Percentiles rank a stretch among this genome's conserved stretches.
Conservation (phyloP, 2,113 vertebrate genomes). For the Cottus gobio region DNA sequence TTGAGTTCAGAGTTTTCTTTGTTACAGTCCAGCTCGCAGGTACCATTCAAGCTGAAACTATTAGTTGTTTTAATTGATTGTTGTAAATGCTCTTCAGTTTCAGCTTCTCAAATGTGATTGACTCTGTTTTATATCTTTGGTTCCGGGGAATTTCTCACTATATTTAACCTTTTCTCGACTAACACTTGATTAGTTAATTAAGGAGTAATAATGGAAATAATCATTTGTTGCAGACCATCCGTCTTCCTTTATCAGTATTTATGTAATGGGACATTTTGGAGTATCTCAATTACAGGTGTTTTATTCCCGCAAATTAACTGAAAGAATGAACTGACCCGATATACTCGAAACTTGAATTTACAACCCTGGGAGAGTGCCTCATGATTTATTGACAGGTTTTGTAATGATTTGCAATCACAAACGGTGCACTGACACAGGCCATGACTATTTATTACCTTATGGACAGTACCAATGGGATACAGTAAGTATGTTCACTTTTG, state of each 20-base stretch:
- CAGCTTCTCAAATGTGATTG: neutral
- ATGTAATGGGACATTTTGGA: neutral
- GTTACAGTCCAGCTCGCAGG: neutral
- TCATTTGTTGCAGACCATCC: neutral
- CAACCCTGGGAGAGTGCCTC: neutral
- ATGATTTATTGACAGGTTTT: neutral
- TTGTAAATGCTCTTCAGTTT: neutral
- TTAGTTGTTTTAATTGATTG: too few species aligned
- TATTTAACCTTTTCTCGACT: too few species aligned
- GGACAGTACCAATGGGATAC: neutral
- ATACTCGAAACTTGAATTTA: neutral
- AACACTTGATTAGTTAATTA: neutral
- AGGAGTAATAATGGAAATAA: neutral
- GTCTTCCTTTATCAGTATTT: neutral
- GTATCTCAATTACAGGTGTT: neutral
- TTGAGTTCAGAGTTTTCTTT: neutral
- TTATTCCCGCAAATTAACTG: neutral
- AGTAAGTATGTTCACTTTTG: too few species aligned
- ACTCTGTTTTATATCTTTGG: neutral
- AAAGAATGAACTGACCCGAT: neutral
- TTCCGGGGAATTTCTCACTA: too few species aligned
- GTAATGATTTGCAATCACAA: conserved; percentile 2
- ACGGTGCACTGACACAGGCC: neutral
- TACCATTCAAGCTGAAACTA: neutral
- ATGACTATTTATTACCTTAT: neutral